Conservation (phyloP, 1,140 invertebrate species). For the Aphidius gifuensis region DNA sequence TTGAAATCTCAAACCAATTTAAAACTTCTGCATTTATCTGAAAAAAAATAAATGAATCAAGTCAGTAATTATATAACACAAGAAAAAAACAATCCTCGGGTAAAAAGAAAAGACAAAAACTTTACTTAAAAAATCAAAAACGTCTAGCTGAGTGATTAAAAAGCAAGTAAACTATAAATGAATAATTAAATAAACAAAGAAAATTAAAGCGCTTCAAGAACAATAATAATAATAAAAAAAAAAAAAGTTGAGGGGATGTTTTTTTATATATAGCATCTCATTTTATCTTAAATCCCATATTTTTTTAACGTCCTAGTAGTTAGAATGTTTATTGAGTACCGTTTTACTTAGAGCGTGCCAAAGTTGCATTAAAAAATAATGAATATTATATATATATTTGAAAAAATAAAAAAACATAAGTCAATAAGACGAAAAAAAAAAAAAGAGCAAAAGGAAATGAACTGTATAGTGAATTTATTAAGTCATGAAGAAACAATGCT, state of each 20-base stretch:
- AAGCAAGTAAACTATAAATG: too few relatives aligned
- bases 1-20: conserved; percentile 28
- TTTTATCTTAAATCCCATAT: conserved; percentile 23
- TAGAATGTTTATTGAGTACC: background rate
- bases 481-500: conserved; percentile 4
- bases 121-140: background rate
- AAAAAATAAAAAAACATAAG: too few relatives aligned
- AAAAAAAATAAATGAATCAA: background rate
- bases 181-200: background rate
- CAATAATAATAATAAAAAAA: background rate
- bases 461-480: conserved; percentile 16
- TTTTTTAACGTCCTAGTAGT: conserved; percentile 19
- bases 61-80: background rate
- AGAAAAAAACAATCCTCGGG: background rate
- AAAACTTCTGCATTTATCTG: background rate
- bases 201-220: conserved; percentile 2
- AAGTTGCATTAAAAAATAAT: conserved; percentile 8
- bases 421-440: background rate
- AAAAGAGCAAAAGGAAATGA: conserved; percentile 8
- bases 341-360: conserved; percentile 20
- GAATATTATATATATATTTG: background rate
- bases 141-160: background rate
- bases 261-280: conserved; percentile 6
- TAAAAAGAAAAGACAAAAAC: background rate
- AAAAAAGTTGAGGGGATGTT: conserved; percentile 7